Percentiles rank a stretch among this genome's conserved stretches.
Conservation (phyloP, 2,888 invertebrate species). For the Platycheirus albimanus region DNA sequence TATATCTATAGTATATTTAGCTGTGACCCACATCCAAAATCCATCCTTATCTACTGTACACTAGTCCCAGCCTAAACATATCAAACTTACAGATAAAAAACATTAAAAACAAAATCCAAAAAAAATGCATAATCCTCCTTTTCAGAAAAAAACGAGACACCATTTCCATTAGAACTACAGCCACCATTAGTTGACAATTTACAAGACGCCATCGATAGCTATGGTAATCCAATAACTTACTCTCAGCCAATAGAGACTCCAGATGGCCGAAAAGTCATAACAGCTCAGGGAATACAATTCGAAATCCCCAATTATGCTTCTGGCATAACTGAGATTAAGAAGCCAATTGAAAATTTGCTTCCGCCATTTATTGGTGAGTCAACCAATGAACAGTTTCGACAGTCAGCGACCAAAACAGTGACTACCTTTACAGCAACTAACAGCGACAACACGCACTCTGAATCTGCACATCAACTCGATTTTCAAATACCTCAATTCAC, state of each 20-base stretch:
- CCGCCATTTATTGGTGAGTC: constrained; percentile 82
- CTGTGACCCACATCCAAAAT: too few relatives aligned
- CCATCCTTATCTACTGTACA: too few relatives aligned
- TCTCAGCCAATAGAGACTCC: constrained; percentile 81
- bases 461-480: constrained; percentile 53
- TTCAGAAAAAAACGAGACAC: constrained; percentile 81
- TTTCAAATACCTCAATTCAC: constrained; percentile 39
- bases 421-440: constrained; percentile 23
- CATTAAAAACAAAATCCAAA: too few relatives aligned
- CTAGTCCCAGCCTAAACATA: too few relatives aligned
- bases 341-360: constrained; percentile 80
- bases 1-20: too few relatives aligned
- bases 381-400: constrained; percentile 56
- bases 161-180: constrained; percentile 81
- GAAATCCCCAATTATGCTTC: constrained; percentile 83
- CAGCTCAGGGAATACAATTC: constrained; percentile 81
- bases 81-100: too few relatives aligned
- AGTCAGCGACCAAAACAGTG: constrained; percentile 31
- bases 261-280: constrained; percentile 81
- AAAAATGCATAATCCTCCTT: constrained; percentile 64
- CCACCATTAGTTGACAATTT: constrained; percentile 78
- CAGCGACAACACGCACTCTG: constrained; percentile 53
- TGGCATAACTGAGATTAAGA: constrained; percentile 82
- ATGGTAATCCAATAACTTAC: constrained; percentile 81
- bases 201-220: constrained; percentile 79